Evolutionary conservation across 2,797 vertebrate species (phyloP), one percentile per base, ranked within the genome.

Genomic region (Tauraco hartlaubi): DNA sequence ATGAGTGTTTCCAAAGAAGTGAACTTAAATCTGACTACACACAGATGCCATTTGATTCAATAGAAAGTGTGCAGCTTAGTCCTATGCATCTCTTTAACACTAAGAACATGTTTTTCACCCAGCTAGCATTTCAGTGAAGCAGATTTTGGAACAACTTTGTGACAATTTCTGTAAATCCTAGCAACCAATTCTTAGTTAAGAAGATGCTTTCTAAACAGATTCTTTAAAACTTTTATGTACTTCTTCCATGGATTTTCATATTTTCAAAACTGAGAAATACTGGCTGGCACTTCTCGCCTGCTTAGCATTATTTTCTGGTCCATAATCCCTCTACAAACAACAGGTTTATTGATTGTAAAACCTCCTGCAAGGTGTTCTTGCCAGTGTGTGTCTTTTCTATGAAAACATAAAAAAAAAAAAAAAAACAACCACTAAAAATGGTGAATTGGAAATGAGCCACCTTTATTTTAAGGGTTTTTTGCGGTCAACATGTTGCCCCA

Each of bases 361-460:
- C 28, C 79, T 90, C 68, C 71, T 29, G 12, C 69, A 95, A 86
- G 33, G 49, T 17, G 15, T 86, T 97, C 90, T 96, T 97, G 52
- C 78, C 80, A 93, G 52, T 85, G 54, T 96, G 66, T 94, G 69
- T 66, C 46, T 96, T 97, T 97, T 96, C 63, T 96, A 86, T 72
- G 58, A 90, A 94, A 77, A 95, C 0, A 9, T 64, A 44, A 41
- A 18, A 86, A 72, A 72, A 66, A 80, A n/a, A n/a, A n/a, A n/a
- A n/a, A n/a, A n/a, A n/a, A n/a, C n/a, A n/a, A n/a, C n/a, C 12
- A 8, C 15, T 2, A 0, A 91, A 94, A 91, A 93, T 92, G 85
- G 82, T 84, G 81, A 94, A 81, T 97, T 98, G 97, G 97, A 97
- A 97, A 93, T 76, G 17, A 97, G 96, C 97, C 98, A 98, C 64